phyloP scores from a whole-genome alignment of 1,140 invertebrate species.

The Bombus ignitus region DNA sequence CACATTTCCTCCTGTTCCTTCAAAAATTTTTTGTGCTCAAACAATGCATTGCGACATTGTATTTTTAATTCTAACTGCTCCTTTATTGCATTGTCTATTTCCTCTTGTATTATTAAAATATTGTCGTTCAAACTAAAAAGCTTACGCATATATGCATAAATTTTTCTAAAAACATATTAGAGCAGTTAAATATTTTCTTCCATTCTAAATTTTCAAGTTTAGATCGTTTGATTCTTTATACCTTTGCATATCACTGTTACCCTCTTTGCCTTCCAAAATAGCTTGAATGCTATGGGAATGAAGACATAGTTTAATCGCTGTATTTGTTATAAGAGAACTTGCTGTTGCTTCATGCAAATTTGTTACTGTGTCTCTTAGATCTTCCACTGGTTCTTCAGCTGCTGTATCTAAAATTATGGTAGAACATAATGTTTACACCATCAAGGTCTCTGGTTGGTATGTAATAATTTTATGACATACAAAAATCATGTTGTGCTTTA shows the following conservation, averaged over 20 bases:
- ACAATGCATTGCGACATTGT: slow-evolving; percentile 58
- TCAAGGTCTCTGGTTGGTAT: neutral
- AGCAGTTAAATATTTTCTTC: slow-evolving; percentile 2
- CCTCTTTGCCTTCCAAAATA: slow-evolving; percentile 56
- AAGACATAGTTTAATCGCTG: slow-evolving; percentile 54
- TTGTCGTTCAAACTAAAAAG: slow-evolving; percentile 65
- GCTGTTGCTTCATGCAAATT: slow-evolving; percentile 56
- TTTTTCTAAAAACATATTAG: slow-evolving; percentile 57
- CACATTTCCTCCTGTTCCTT: slow-evolving; percentile 60
- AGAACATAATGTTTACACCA: neutral
- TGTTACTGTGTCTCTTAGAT: slow-evolving; percentile 13
- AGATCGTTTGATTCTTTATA: slow-evolving; percentile 34
- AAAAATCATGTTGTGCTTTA: slow-evolving; percentile 48
- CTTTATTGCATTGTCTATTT: slow-evolving; percentile 39
- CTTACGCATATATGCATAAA: slow-evolving; percentile 55
- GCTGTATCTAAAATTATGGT: slow-evolving; percentile 7
- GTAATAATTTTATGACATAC: slow-evolving; percentile 52
- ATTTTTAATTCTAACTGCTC: slow-evolving; percentile 64
- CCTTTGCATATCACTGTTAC: slow-evolving; percentile 47
- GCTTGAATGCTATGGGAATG: slow-evolving; percentile 62
- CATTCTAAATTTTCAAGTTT: neutral
- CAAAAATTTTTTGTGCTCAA: slow-evolving; percentile 67
- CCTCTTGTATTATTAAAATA: slow-evolving; percentile 46
- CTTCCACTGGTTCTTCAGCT: neutral
- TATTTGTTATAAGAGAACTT: slow-evolving; percentile 55